These are phyloP conservation scores for Anastrepha ludens DNA, from an alignment of 1,140 invertebrate species.

Conservation along the genomic window DNA sequence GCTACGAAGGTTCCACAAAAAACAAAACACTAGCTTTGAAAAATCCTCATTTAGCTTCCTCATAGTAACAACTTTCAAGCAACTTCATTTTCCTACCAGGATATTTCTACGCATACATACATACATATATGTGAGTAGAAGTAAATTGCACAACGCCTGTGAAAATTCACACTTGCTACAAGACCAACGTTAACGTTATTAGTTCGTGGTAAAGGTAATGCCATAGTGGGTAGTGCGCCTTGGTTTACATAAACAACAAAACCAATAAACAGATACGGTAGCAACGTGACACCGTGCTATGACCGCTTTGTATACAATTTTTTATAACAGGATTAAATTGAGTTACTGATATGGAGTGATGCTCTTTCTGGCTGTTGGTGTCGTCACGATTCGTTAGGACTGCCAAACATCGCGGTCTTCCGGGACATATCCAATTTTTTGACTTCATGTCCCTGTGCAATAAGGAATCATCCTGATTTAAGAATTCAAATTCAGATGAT, in stretches of 20 bases:
- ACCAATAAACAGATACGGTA: neutral
- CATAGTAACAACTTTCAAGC: no score
- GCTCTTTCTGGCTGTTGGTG: neutral
- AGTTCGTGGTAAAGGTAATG: slow-evolving; percentile 25
- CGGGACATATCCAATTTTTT: no score
- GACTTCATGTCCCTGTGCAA: no score
- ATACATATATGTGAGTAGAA: neutral
- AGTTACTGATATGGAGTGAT: neutral
- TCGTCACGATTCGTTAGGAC: neutral
- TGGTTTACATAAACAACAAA: slow-evolving; percentile 27
- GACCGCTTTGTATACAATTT: slow-evolving; percentile 6
- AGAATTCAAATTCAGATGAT: no score
- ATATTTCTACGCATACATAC: neutral
- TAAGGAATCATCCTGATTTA: no score
- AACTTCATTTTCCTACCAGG: no score
- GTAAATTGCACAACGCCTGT: neutral
- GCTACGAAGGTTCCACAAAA: no score
- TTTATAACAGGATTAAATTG: slow-evolving; percentile 32
- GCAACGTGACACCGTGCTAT: neutral
- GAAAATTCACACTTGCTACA: slow-evolving; percentile 36
- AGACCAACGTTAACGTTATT: slow-evolving; percentile 40
- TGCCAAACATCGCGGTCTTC: no score
- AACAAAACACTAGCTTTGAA: no score
- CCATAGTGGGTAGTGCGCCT: slow-evolving; percentile 1
- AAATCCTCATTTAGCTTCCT: no score